A percentile compares a stretch with the other conserved stretches of the same genome.
phyloP scores from a whole-genome alignment of 2,113 vertebrate species.

The Cardinalis cardinalis region DNA sequence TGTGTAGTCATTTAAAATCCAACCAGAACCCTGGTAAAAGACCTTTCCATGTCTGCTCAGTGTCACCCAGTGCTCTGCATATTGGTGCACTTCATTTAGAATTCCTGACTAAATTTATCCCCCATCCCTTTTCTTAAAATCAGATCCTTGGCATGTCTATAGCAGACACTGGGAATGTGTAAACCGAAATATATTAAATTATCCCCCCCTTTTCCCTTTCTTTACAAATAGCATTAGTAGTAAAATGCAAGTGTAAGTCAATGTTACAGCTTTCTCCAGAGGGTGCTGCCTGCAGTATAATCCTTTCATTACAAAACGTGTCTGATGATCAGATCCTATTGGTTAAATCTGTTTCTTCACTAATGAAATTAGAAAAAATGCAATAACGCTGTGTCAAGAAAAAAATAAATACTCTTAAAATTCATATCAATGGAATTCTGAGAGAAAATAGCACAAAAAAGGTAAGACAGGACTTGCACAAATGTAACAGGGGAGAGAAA shows the following conservation, averaged over 20 bases:
- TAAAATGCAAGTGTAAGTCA: neutral
- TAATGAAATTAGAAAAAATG: neutral
- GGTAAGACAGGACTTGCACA: neutral
- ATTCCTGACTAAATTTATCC: neutral
- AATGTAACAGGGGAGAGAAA: neutral
- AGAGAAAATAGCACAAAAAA: neutral
- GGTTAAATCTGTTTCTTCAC: neutral
- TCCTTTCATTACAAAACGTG: neutral
- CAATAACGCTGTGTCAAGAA: neutral
- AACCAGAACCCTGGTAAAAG: neutral
- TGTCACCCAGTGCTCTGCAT: neutral
- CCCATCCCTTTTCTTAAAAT: neutral
- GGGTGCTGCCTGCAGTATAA: neutral
- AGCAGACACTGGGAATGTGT: neutral
- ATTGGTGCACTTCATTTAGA: neutral
- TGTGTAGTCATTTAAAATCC: neutral
- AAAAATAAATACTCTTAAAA: neutral
- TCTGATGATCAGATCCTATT: neutral
- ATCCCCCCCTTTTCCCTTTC: rapidly evolving
- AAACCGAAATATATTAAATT: neutral
- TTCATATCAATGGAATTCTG: neutral
- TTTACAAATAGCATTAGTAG: neutral
- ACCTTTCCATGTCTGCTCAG: neutral
- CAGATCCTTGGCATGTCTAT: neutral
- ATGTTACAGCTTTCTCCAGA: neutral